Evolutionary conservation across 2,797 vertebrate species (phyloP).

Genomic region (Oreochromis mossambicus): DNA sequence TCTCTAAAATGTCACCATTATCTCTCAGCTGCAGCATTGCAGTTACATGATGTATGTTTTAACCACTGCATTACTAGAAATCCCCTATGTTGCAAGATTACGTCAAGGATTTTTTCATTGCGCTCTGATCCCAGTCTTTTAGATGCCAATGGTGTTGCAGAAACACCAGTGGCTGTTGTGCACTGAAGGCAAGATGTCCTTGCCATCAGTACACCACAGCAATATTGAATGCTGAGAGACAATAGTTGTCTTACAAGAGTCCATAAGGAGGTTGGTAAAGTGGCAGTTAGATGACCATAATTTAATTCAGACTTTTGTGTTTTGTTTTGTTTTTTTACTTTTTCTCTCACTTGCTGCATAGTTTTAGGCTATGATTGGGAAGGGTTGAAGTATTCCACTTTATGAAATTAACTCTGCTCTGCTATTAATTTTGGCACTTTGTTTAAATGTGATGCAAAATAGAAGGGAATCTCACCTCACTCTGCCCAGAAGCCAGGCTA

Average conservation of each 20-base stretch:
- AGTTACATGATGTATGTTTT: not conserved
- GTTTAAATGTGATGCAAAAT: not conserved
- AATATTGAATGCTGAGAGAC: not conserved
- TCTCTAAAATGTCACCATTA: not conserved
- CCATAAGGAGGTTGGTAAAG: not conserved
- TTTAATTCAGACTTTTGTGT: not conserved
- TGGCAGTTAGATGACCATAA: not conserved
- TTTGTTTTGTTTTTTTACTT: not conserved
- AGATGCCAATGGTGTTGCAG: not conserved
- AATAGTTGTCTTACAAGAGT: not conserved
- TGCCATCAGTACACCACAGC: not conserved
- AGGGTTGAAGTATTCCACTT: not conserved
- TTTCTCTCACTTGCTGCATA: not conserved
- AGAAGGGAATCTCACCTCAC: not conserved
- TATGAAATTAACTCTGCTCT: not conserved
- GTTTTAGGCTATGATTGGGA: not conserved
- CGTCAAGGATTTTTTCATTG: not conserved
- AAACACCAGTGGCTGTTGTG: not conserved
- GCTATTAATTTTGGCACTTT: not conserved
- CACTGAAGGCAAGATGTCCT: not conserved
- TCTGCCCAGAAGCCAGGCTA: not conserved
- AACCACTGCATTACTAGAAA: not conserved
- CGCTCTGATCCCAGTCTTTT: not conserved
- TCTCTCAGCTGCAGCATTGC: not conserved
- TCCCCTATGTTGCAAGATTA: not conserved